phyloP scores from a whole-genome alignment of 2,888 invertebrate genomes.

The Osedax frankpressi region DNA sequence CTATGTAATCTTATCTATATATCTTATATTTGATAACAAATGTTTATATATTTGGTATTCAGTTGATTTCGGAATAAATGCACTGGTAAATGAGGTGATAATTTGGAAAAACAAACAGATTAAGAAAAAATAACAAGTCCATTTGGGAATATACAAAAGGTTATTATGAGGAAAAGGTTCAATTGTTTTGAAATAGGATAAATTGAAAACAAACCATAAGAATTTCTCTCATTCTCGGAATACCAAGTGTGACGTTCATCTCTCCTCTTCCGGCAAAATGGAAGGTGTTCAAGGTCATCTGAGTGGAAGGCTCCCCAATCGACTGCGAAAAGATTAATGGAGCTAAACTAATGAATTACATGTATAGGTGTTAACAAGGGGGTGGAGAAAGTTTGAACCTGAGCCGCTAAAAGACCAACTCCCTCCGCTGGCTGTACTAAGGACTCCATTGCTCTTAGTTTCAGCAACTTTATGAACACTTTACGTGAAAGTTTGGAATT shows the following conservation, averaged over 20 bases:
- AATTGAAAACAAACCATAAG: constrained; percentile 68
- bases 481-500: neutral
- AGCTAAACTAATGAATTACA: too few relatives aligned
- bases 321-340: constrained; percentile 54
- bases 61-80: too few relatives aligned
- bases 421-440: constrained; percentile 83
- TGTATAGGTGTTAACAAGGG: too few relatives aligned
- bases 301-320: constrained; percentile 96
- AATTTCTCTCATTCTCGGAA: constrained; percentile 88
- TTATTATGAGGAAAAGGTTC: too few relatives aligned
- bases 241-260: constrained; percentile 99
- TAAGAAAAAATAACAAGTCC: too few relatives aligned
- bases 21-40: too few relatives aligned
- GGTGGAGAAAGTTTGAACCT: constrained; percentile 52
- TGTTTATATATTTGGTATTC: too few relatives aligned
- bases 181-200: too few relatives aligned
- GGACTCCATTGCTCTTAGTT: constrained; percentile 63
- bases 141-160: too few relatives aligned
- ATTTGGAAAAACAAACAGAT: too few relatives aligned
- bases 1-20: too few relatives aligned
- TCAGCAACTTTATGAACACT: constrained; percentile 59
- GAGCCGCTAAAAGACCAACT: constrained; percentile 87
- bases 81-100: too few relatives aligned
- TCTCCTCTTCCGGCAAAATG: constrained; percentile 99
- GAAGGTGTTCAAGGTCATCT: constrained; percentile 99